Evolutionary conservation across 2,888 invertebrate species (phyloP).

Genomic region (Rotaria magnacalcarata): DNA sequence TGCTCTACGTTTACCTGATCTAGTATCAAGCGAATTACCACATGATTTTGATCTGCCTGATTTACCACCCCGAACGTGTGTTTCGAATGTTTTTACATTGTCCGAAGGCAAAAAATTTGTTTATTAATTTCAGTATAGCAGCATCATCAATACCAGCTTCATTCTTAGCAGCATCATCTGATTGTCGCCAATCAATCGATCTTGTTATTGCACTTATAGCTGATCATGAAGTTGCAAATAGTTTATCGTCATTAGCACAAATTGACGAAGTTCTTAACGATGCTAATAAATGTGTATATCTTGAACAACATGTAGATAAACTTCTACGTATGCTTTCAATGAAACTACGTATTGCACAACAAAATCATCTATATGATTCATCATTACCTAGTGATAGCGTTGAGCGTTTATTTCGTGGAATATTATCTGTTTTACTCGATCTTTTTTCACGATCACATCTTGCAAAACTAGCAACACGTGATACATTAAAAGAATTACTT

Average conservation of each 20-base stretch:
- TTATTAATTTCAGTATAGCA: not conserved
- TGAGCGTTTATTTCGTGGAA: slow-evolving; percentile 29
- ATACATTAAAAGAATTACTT: slow-evolving; percentile 33
- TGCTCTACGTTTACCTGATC: slow-evolving; percentile 8
- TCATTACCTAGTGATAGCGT: not conserved
- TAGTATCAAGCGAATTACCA: not conserved
- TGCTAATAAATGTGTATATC: slow-evolving; percentile 55
- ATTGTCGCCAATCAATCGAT: slow-evolving; percentile 46
- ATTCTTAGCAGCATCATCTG: slow-evolving; percentile 40
- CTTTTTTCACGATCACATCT: slow-evolving; percentile 1
- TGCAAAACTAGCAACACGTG: not conserved
- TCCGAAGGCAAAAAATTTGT: not conserved
- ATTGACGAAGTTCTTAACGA: slow-evolving; percentile 68
- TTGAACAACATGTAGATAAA: slow-evolving; percentile 67
- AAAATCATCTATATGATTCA: slow-evolving; percentile 22
- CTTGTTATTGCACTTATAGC: slow-evolving; percentile 45
- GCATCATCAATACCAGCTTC: slow-evolving; percentile 35
- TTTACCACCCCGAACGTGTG: slow-evolving; percentile 7
- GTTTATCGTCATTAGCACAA: slow-evolving; percentile 51
- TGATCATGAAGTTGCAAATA: slow-evolving; percentile 38
- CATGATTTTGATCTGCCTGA: slow-evolving; percentile 10
- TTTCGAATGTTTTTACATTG: no score
- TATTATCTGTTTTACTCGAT: slow-evolving; percentile 23
- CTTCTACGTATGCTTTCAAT: slow-evolving; percentile 63
- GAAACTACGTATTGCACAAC: slow-evolving; percentile 40